Evolutionary conservation across 2,888 invertebrate genomes (phyloP).

Genomic region (Lycocerus yunnanus): DNA sequence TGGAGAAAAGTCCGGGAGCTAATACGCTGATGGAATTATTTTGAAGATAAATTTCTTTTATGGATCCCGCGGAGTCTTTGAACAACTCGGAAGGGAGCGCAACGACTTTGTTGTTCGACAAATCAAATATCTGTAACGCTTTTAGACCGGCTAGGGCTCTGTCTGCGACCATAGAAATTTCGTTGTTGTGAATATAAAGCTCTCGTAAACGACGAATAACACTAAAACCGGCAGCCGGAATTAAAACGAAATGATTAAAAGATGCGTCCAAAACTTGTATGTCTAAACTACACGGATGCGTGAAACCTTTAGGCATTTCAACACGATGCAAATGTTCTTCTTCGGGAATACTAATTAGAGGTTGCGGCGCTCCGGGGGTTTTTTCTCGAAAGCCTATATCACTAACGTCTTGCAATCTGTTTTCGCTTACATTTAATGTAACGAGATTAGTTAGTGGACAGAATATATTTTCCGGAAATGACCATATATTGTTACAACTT

Average conservation of each 20-base stretch:
- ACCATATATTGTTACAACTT: constrained; percentile 89
- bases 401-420: constrained; percentile 85
- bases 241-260: constrained; percentile 80
- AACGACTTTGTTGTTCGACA: constrained; percentile 89
- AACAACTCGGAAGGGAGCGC: constrained; percentile 86
- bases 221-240: constrained; percentile 83
- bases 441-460: constrained; percentile 81
- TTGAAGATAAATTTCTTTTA: constrained; percentile 88
- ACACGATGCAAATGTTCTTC: constrained; percentile 54
- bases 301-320: constrained; percentile 46
- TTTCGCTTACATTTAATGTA: constrained; percentile 82
- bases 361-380: constrained; percentile 63
- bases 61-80: constrained; percentile 74
- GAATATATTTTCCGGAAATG: constrained; percentile 83
- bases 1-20: constrained; percentile 84
- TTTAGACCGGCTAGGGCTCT: constrained; percentile 80
- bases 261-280: constrained; percentile 84
- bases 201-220: constrained; percentile 77
- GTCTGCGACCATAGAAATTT: constrained; percentile 86
- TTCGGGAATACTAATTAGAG: constrained; percentile 67
- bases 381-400: constrained; percentile 84
- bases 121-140: constrained; percentile 81
- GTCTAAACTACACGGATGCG: constrained; percentile 72
- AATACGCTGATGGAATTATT: constrained; percentile 89
- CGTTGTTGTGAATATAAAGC: constrained; percentile 85